A percentile compares a stretch with the other conserved stretches of the same genome.
phyloP scores from a whole-genome alignment of 2,888 invertebrate genomes.

The Rambutsinella grinnellia region DNA sequence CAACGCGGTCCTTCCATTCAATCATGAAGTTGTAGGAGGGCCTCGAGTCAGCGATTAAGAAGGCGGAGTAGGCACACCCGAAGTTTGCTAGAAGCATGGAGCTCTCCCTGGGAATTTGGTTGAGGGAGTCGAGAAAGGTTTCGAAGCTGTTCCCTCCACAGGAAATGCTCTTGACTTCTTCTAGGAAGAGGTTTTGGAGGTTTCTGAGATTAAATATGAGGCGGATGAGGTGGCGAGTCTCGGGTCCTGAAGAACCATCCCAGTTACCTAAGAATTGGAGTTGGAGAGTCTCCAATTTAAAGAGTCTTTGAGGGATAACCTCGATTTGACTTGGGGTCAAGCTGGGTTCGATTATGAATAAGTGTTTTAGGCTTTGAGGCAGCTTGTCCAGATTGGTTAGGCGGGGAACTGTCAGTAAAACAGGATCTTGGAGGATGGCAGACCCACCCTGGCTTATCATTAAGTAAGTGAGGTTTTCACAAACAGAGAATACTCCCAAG shows the following conservation, averaged over 20 bases:
- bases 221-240: too few relatives aligned
- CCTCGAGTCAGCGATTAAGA: conserved; percentile 15
- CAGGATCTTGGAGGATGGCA: too few relatives aligned
- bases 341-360: conserved; percentile 32
- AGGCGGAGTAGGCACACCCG: conserved; percentile 13
- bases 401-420: too few relatives aligned
- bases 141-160: too few relatives aligned
- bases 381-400: conserved; percentile 24
- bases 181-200: too few relatives aligned
- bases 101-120: conserved; percentile 28
- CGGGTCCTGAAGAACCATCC: too few relatives aligned
- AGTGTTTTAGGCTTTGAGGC: conserved; percentile 16
- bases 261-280: conserved; percentile 33
- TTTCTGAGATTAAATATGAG: too few relatives aligned
- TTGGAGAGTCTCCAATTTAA: conserved; percentile 31
- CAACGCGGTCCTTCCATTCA: conserved; percentile 25
- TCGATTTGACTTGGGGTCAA: conserved; percentile 19
- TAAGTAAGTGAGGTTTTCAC: conserved; percentile 8
- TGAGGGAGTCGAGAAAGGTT: too few relatives aligned
- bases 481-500: conserved; percentile 12
- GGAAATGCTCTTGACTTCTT: too few relatives aligned
- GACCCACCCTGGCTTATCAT: conserved; percentile 30
- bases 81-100: conserved; percentile 10
- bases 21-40: conserved; percentile 23
- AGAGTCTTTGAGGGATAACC: conserved; percentile 21